phyloP scores from a whole-genome alignment of 2,888 invertebrate species.

The Hemistola chrysoprasaria region DNA sequence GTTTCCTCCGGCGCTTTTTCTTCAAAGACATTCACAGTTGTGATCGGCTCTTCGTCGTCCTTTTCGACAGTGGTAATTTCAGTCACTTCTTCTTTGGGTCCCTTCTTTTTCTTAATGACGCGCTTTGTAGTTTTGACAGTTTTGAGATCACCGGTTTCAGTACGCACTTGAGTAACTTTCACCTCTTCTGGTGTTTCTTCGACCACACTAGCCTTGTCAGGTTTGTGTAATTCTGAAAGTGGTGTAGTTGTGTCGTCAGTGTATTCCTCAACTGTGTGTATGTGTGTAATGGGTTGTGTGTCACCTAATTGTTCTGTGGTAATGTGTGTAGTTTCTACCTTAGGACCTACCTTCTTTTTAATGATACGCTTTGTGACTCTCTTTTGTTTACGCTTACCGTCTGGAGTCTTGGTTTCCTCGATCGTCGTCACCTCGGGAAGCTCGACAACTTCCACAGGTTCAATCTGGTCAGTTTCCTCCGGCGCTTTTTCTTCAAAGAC shows the following conservation, averaged over 20 bases:
- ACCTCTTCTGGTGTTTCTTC: slow-evolving; percentile 31
- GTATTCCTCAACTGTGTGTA: slow-evolving; percentile 33
- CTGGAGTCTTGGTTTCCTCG: slow-evolving; percentile 10
- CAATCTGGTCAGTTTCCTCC: background rate
- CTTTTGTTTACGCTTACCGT: slow-evolving; percentile 25
- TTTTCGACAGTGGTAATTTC: slow-evolving; percentile 25
- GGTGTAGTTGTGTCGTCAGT: slow-evolving; percentile 39
- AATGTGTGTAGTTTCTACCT: slow-evolving; percentile 52
- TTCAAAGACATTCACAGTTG: slow-evolving; percentile 9
- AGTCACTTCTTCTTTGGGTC: slow-evolving; percentile 28
- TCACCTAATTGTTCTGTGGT: slow-evolving; percentile 46
- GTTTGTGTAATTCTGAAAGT: slow-evolving; percentile 21
- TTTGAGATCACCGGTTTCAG: slow-evolving; percentile 36
- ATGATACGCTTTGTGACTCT: slow-evolving; percentile 38
- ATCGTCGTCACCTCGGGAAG: slow-evolving; percentile 15
- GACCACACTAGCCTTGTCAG: slow-evolving; percentile 36
- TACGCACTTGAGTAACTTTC: slow-evolving; percentile 24
- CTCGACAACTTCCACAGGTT: slow-evolving; percentile 14
- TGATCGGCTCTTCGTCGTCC: slow-evolving; percentile 24
- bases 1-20: slow-evolving; percentile 2
- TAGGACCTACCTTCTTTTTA: slow-evolving; percentile 44
- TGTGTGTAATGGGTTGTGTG: slow-evolving; percentile 29
- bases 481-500: slow-evolving; percentile 40
- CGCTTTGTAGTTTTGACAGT: slow-evolving; percentile 42
- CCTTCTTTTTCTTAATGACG: slow-evolving; percentile 36